Evolutionary conservation across 1,140 invertebrate genomes (phyloP).

Genomic region (Colletes gigas): DNA sequence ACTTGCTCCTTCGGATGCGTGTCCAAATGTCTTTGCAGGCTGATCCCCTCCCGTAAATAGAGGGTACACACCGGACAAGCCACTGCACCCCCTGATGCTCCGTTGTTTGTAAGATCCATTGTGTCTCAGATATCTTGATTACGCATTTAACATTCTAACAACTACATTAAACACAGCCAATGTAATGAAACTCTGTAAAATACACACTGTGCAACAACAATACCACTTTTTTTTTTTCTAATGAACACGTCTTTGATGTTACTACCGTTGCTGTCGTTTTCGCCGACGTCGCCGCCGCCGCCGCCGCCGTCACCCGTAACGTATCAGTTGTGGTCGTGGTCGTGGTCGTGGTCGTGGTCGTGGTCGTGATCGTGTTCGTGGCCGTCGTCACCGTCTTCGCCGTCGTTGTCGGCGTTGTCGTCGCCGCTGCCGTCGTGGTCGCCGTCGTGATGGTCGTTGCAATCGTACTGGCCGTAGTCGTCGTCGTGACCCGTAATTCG

Average conservation of each 20-base stretch:
- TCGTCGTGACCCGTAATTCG: constrained; percentile 39
- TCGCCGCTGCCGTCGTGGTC: constrained; percentile 37
- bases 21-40: constrained; percentile 88
- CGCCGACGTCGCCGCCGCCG: not conserved
- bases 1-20: constrained; percentile 93
- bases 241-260: constrained; percentile 33
- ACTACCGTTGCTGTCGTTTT: constrained; percentile 9
- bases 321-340: not conserved
- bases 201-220: constrained; percentile 11
- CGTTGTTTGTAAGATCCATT: constrained; percentile 63
- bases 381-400: not conserved
- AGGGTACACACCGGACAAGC: constrained; percentile 91
- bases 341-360: not conserved
- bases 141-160: constrained; percentile 16
- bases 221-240: constrained; percentile 21
- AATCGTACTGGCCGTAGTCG: constrained; percentile 45
- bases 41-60: constrained; percentile 90
- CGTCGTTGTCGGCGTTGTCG: constrained; percentile 7
- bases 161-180: constrained; percentile 26
- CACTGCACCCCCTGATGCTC: constrained; percentile 67
- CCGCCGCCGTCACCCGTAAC: not conserved
- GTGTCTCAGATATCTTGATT: constrained; percentile 23
- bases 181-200: constrained; percentile 19
- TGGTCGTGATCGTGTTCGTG: no score
- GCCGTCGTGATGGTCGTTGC: constrained; percentile 46